Conservation (phyloP, 2,113 vertebrate genomes). For the Phodopus roborovskii region DNA sequence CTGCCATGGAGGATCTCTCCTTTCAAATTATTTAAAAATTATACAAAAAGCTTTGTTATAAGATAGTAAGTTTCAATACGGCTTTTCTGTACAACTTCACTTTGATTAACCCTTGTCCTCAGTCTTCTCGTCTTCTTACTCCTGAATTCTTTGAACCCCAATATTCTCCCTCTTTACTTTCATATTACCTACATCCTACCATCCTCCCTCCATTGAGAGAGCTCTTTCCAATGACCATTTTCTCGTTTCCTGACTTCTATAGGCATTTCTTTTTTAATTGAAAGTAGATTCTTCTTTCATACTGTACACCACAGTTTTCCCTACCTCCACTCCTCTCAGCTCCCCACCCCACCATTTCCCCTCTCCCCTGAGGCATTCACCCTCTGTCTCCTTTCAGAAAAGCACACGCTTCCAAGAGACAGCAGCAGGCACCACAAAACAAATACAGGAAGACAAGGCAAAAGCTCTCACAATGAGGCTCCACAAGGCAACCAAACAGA, state of each 20-base stretch:
- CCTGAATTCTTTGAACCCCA: not conserved
- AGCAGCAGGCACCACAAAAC: not conserved
- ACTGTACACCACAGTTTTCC: not conserved
- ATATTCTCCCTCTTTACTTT: not conserved
- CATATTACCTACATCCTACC: not conserved
- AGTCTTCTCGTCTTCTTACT: not conserved
- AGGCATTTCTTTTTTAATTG: not conserved
- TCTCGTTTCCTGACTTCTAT: not conserved
- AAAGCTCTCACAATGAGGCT: not conserved
- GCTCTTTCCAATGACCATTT: not conserved
- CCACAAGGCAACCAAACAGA: not conserved
- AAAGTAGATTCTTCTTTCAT: not conserved
- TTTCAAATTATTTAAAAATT: not conserved
- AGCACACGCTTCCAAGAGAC: not conserved
- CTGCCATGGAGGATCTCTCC: not conserved
- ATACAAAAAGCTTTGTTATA: not conserved
- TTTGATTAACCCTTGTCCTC: not conserved
- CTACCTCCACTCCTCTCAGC: not conserved
- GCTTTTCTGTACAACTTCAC: not conserved
- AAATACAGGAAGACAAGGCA: not conserved
- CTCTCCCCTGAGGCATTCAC: not conserved
- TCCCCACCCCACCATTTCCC: accelerated
- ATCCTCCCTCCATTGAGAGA: not conserved
- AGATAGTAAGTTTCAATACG: not conserved
- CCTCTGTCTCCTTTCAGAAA: not conserved